Base-by-base conservation (phyloP, 1,140 invertebrate species). In the Temnothorax nylanderi region DNA sequence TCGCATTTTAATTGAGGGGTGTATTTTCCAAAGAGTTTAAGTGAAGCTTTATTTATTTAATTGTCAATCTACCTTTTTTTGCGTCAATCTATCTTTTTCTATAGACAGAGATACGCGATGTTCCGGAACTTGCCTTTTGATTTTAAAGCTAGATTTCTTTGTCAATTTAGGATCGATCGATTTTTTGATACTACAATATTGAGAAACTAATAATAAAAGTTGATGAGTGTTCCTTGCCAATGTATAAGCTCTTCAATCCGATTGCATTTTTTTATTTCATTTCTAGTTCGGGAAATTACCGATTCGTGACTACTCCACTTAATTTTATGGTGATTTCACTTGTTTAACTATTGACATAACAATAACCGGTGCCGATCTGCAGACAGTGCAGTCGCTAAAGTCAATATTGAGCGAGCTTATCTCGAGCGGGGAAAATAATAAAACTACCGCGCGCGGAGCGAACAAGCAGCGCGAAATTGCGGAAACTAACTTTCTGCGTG, bases 371-470 rank as follows among this genome's bases (percentile, higher is more conserved):
- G 49, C 6, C n/a, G 13, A 67, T 65, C 37, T 26, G 37, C 34
- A n/a, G 26, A 32, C 18, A 26, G 16, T 54, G 77, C 34, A 54
- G 34, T 13, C 32, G 11, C 37, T 54, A n/a, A 21, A 41, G 26
- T 75, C 54, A 60, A 62, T 62, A 75, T 75, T 60, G 69, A 49
- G 18, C 41, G 41, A 49, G 54, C 41, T 74, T 82, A 72, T 82
- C 26, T 58, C 67, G 41, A 21, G 7, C 21, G n/a, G 21, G 47
- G 47, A 16, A 71, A 71, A 71, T 56, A 84, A 67, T 47, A 80
- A 54, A 60, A 80, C 49, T 69, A 47, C 26, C n/a, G 41, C 56
- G 32, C 21, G 44, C 65, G 18, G 26, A 64, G 58, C 26, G 16
- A 64, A 21, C 60, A 54, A 41, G 47, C 32, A 13, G 37, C 3